Conservation (phyloP, 2,113 vertebrate species). For the Sebastes schlegelii region DNA sequence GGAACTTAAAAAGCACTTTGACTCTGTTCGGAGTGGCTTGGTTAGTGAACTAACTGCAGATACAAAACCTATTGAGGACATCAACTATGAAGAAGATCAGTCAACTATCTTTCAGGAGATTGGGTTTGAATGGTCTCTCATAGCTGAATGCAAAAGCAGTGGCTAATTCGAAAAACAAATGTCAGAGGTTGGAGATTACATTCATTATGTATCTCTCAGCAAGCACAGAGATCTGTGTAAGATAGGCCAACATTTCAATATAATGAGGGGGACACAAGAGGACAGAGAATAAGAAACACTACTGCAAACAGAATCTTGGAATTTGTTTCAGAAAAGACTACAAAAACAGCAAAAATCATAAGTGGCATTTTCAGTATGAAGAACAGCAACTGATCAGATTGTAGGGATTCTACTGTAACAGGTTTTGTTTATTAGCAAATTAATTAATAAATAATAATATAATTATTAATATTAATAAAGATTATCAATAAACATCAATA, state of each 20-base stretch:
- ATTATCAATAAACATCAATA: too few relatives aligned
- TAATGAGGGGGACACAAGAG: background rate
- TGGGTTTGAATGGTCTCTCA: background rate
- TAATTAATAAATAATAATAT: too few relatives aligned
- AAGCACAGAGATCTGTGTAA: background rate
- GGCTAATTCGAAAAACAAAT: background rate
- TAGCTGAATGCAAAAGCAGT: background rate
- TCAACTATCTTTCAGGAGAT: fast-evolving
- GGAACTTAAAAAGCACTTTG: conserved; percentile 26
- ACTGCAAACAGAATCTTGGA: too few relatives aligned
- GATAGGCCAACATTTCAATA: background rate
- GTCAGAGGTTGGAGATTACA: conserved; percentile 3
- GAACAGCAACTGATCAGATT: background rate
- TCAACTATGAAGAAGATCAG: conserved; percentile 7
- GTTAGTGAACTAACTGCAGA: conserved; percentile 21
- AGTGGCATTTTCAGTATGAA: conserved; percentile 53
- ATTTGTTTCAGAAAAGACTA: too few relatives aligned
- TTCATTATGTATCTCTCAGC: background rate
- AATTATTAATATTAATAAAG: too few relatives aligned
- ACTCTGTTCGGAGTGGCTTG: conserved; percentile 11
- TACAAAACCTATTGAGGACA: conserved; percentile 29
- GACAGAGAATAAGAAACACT: conserved; percentile 22
- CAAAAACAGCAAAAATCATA: too few relatives aligned
- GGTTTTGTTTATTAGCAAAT: too few relatives aligned
- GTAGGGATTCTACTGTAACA: too few relatives aligned